Evolutionary conservation across 2,797 vertebrate genomes (phyloP).

Genomic region (Cossypha heuglini): DNA sequence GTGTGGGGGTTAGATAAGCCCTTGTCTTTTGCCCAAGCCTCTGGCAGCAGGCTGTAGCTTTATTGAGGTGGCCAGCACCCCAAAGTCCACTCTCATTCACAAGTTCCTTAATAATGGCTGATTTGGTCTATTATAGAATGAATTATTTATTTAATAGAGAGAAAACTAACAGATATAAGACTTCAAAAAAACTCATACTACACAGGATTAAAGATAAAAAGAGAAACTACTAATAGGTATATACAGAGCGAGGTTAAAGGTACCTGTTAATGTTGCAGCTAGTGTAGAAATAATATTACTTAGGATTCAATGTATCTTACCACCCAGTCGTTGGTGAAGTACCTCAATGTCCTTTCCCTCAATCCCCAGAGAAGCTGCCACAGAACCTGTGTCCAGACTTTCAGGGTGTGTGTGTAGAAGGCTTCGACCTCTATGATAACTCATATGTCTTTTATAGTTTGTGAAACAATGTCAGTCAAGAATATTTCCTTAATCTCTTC

Average conservation of each 20-base stretch:
- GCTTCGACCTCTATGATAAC: neutral
- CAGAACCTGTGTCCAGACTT: accelerated
- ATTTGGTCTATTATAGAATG: accelerated
- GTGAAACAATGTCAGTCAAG: neutral
- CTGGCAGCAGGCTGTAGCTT: neutral
- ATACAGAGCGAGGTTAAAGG: accelerated
- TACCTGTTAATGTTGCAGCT: neutral
- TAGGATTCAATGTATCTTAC: neutral
- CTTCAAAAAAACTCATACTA: no score
- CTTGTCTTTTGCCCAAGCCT: neutral
- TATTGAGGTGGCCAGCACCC: neutral
- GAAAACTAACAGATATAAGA: neutral
- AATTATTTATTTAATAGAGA: neutral
- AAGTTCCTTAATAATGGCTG: neutral
- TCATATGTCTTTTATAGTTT: neutral
- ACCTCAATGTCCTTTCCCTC: neutral
- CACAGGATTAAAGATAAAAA: neutral
- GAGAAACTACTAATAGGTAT: neutral
- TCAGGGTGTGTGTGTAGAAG: no score
- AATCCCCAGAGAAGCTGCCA: neutral
- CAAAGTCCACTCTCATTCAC: neutral
- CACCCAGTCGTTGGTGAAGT: neutral
- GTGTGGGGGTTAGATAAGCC: neutral
- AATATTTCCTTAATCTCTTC: neutral
- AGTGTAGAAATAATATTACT: neutral